Conservation (phyloP, 2,113 vertebrate genomes). For the Hirundichthys speculiger region DNA sequence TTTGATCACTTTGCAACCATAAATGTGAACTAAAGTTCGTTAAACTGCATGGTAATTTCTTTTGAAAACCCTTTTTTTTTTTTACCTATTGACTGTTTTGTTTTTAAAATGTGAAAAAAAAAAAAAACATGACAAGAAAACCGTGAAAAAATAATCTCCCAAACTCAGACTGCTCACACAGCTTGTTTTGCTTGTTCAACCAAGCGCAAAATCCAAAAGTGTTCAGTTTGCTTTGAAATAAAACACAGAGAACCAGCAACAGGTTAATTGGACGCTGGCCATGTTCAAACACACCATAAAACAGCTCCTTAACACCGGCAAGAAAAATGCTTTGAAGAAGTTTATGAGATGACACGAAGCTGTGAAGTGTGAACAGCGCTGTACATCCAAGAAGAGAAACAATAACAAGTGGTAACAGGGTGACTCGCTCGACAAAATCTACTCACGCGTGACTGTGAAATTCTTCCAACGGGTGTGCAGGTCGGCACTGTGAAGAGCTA, state of each 20-base stretch:
- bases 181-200: not conserved
- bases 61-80: too few species aligned
- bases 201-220: not conserved
- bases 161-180: not conserved
- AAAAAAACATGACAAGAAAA: not conserved
- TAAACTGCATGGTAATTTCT: too few species aligned
- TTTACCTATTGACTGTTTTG: too few species aligned
- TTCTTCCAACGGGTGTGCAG: constrained; percentile 30
- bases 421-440: constrained; percentile 1
- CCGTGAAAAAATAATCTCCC: not conserved
- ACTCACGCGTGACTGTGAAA: constrained; percentile 33
- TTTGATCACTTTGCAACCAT: too few species aligned
- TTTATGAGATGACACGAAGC: constrained; percentile 44
- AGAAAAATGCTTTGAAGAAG: constrained; percentile 38
- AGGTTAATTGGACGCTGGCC: constrained; percentile 23
- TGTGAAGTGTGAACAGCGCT: constrained; percentile 43
- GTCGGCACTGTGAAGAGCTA: constrained; percentile 4
- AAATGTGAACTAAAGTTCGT: too few species aligned
- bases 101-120: too few species aligned
- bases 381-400: constrained; percentile 24
- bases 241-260: constrained; percentile 12
- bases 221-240: not conserved
- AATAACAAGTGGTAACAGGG: constrained; percentile 13
- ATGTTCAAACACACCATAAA: constrained; percentile 45
- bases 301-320: constrained; percentile 43